Percentiles rank a stretch among this genome's conserved stretches.
phyloP scores from a whole-genome alignment of 2,888 invertebrate genomes.

The Serrognathus titanus region DNA sequence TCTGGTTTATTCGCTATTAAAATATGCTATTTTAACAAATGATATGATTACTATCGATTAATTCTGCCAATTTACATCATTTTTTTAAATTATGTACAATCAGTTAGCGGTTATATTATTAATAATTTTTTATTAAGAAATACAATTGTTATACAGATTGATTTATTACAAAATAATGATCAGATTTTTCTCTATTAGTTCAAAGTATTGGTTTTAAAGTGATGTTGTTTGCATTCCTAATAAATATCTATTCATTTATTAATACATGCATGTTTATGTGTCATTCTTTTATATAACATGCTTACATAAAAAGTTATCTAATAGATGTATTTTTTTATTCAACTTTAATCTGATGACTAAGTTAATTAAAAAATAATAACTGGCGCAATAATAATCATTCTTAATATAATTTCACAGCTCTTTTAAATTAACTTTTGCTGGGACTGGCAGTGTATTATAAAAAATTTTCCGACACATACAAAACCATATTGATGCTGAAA shows the following conservation, averaged over 20 bases:
- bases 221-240: too few species aligned
- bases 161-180: too few species aligned
- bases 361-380: not conserved
- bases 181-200: too few species aligned
- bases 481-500: not conserved
- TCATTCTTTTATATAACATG: too few species aligned
- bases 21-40: constrained; percentile 4
- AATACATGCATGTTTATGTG: too few species aligned
- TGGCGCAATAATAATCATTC: not conserved
- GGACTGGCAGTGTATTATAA: constrained; percentile 13
- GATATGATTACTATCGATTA: constrained; percentile 6
- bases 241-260: too few species aligned
- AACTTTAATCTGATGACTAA: not conserved
- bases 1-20: not conserved
- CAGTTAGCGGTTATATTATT: too few species aligned
- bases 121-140: too few species aligned
- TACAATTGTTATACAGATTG: too few species aligned
- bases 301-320: too few species aligned
- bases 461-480: constrained; percentile 1
- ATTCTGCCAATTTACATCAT: constrained; percentile 1
- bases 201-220: too few species aligned
- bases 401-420: constrained; percentile 8
- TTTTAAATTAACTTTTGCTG: constrained; percentile 6
- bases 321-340: too few species aligned
- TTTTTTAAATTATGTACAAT: not conserved